A percentile compares a stretch with the other conserved stretches of the same genome.
Conservation (phyloP, 2,797 vertebrate species). For the Nyctalus aviator region DNA sequence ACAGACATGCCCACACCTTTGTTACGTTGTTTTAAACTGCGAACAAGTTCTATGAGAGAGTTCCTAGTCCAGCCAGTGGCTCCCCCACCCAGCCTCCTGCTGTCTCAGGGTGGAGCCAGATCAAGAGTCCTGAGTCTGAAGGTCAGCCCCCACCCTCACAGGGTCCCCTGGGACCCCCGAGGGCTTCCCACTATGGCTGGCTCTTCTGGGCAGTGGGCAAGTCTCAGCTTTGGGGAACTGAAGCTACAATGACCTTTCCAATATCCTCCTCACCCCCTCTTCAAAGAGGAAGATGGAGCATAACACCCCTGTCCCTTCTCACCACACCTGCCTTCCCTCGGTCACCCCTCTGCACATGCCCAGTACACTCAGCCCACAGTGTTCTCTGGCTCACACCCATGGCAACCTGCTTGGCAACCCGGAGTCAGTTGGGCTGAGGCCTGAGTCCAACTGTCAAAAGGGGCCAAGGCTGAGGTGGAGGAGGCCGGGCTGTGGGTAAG, state of each 20-base stretch:
- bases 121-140: not conserved
- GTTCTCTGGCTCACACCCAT: conserved; percentile 16
- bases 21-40: conserved; percentile 32
- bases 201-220: not conserved
- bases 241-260: not conserved
- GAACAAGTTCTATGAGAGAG: not conserved
- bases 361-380: not conserved
- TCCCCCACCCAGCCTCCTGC: not conserved
- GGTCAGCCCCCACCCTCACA: not conserved
- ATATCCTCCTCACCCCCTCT: not conserved
- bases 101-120: not conserved
- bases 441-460: not conserved
- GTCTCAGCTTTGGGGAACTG: not conserved
- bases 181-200: not conserved
- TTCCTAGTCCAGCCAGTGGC: not conserved
- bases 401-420: conserved; percentile 84
- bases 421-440: conserved; percentile 72
- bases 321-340: accelerated
- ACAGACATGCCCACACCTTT: not conserved
- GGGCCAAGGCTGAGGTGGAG: not conserved
- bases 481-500: conserved; percentile 44
- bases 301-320: no score
- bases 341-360: conserved; percentile 11
- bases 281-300: not conserved
- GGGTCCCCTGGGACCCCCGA: not conserved